These are phyloP conservation scores for Cyphomyrus plagiostoma DNA, from an alignment of 2,113 vertebrate genomes.

Conservation along the genomic window DNA sequence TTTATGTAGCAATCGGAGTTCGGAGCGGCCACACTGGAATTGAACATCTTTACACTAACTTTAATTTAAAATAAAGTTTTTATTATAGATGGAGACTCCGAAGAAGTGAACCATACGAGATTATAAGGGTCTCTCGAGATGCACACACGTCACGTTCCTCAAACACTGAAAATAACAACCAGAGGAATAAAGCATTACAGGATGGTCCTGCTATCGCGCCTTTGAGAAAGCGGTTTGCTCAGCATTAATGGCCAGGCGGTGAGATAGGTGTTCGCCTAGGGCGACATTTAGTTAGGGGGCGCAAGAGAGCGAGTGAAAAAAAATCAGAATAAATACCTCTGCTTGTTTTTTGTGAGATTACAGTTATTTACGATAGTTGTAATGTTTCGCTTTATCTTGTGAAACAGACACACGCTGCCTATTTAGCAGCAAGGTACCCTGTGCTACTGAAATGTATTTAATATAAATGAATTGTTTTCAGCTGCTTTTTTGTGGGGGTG, in stretches of 20 bases:
- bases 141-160: background rate
- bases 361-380: background rate
- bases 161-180: background rate
- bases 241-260: background rate
- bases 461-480: background rate
- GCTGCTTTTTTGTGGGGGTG: background rate
- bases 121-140: background rate
- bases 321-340: background rate
- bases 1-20: too few relatives aligned
- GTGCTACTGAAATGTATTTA: background rate
- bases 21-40: too few relatives aligned
- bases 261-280: too few relatives aligned
- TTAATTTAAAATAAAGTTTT: too few relatives aligned
- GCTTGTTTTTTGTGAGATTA: background rate
- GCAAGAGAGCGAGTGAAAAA: background rate
- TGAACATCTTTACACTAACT: too few relatives aligned
- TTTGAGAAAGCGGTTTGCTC: background rate
- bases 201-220: background rate
- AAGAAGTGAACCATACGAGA: background rate
- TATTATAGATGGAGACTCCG: too few relatives aligned
- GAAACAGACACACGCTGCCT: background rate
- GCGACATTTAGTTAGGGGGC: too few relatives aligned
- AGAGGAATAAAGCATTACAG: background rate
- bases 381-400: background rate
- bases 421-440: background rate